Evolutionary conservation across 2,888 invertebrate genomes (phyloP).

Genomic region (Acanthoscelides obtectus): DNA sequence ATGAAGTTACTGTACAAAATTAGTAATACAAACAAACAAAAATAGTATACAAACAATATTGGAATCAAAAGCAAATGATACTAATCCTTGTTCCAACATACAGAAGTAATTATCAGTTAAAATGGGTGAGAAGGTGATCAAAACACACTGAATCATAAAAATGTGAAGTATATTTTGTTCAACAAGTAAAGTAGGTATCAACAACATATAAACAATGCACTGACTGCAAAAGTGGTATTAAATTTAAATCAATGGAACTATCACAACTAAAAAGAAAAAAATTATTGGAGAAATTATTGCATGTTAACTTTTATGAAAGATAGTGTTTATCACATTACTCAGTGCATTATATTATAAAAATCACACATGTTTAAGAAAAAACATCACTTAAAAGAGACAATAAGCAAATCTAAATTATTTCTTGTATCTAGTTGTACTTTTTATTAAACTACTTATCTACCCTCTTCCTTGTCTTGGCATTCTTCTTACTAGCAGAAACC

Average conservation of each 20-base stretch:
- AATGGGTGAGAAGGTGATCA: too few relatives aligned
- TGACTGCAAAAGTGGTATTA: neutral
- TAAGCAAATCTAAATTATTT: neutral
- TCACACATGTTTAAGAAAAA: neutral
- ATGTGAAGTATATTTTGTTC: neutral
- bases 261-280: neutral
- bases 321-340: neutral
- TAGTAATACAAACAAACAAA: too few relatives aligned
- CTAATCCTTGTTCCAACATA: too few relatives aligned
- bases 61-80: too few relatives aligned
- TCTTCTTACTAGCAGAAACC: constrained; percentile 10
- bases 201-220: neutral
- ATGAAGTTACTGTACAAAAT: too few relatives aligned
- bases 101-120: too few relatives aligned
- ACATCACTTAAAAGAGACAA: too few relatives aligned
- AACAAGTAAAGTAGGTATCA: neutral
- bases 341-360: neutral
- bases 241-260: neutral
- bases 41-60: too few relatives aligned
- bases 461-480: constrained; percentile 20
- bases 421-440: neutral
- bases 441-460: constrained; percentile 17
- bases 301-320: neutral
- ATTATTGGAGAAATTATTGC: neutral
- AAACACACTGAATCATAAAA: neutral